Conservation (phyloP, 2,797 vertebrate genomes). For the Premnoplex brunnescens region DNA sequence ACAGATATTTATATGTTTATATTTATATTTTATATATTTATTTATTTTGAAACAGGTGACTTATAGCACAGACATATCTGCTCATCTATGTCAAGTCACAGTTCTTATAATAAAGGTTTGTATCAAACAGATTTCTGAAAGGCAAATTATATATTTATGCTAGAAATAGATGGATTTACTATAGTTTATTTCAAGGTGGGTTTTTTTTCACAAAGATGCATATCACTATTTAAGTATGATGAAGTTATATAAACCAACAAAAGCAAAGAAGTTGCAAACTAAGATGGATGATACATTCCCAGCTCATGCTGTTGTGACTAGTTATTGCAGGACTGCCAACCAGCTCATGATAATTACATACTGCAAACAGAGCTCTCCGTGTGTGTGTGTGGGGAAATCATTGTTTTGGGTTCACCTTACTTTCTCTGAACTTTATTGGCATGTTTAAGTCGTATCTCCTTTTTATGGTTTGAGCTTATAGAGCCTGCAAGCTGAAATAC, state of each 20-base stretch:
- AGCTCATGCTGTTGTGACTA: conserved; percentile 1
- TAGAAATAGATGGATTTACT: neutral
- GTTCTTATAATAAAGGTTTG: neutral
- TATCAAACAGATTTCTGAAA: neutral
- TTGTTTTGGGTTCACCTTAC: neutral
- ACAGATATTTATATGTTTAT: too few relatives aligned
- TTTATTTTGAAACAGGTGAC: neutral
- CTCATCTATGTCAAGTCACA: neutral
- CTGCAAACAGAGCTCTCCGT: neutral
- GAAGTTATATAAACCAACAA: conserved; percentile 10
- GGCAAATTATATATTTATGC: neutral
- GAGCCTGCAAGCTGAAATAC: neutral
- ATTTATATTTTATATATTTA: neutral
- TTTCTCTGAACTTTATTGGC: conserved; percentile 13
- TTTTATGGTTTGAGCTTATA: neutral
- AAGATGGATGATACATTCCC: conserved; percentile 25
- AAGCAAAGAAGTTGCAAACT: neutral
- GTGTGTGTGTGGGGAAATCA: neutral
- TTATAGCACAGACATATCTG: neutral
- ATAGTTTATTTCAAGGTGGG: neutral
- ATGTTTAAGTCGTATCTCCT: conserved; percentile 5
- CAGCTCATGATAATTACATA: conserved; percentile 11
- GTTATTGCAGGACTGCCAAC: conserved; percentile 24
- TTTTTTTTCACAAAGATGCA: neutral
- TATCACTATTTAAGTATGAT: neutral